Base-by-base conservation (phyloP, 2,113 vertebrate genomes). In the Oreamnos americanus region DNA sequence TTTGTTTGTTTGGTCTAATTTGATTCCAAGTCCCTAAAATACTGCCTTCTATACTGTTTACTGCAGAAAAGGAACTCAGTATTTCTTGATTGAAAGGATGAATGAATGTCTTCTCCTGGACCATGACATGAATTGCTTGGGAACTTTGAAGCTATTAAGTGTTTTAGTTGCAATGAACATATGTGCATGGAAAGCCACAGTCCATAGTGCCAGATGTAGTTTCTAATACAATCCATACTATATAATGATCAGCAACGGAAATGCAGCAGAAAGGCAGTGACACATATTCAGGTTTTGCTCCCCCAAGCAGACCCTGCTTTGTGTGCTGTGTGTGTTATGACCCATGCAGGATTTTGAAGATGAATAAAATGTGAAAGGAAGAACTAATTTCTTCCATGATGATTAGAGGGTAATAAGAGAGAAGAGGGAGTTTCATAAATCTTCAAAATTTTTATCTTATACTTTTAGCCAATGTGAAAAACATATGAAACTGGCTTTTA, bases 141-240 rank as follows among this genome's bases (percentile, higher is more conserved):
- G 84, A 97, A 97, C n/a, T 79, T 95, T 57, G 71, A 97, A 87
- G 96, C 76, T n/a, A 49, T 16, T 91, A 64, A 85, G 82, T 26
- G 92, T 97, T 98, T 97, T 94, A 97, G 5, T 33, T 30, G 47
- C 25, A 51, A 43, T 97, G 71, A 21, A 5, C 95, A 67, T 92
- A 67, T 91, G 87, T 58, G 82, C 62, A 36, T 26, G 0, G 0
- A 94, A 91, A 83, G 43, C 92, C 92, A 87, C 39, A 96, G 45
- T 36, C 14, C 47, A 55, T n/a, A 1, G 36, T 92, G 94, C 94
- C 98, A 98, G 96, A 98, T 97, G 97, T 95, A 97, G 94, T 91
- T 97, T 96, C 76, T 96, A 92, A 81, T 4, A 64, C 28, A 67
- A 14, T 30, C 88, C 86, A 67, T 94, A 93, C 96, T 95, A 97